These are phyloP conservation scores for Cynopterus brachyotis DNA, from an alignment of 2,113 vertebrate genomes.

Conservation along the genomic window DNA sequence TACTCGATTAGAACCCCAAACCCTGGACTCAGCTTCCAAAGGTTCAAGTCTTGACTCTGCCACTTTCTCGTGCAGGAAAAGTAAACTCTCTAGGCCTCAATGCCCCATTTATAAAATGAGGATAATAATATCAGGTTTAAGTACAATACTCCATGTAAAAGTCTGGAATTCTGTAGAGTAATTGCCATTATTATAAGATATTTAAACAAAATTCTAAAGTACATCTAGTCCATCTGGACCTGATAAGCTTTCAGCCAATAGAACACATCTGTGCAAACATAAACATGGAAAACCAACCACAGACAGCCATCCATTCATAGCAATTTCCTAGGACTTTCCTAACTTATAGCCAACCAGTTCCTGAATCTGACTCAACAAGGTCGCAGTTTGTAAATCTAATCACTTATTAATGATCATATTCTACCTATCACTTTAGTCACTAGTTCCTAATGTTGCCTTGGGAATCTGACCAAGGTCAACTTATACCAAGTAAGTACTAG, in stretches of 20 bases:
- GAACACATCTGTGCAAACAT: not conserved
- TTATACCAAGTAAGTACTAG: not conserved
- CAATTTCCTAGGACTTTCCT: not conserved
- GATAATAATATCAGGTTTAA: not conserved
- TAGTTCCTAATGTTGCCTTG: not conserved
- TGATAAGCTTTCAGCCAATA: not conserved
- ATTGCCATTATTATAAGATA: not conserved
- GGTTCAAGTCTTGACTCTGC: not conserved
- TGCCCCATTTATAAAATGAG: not conserved
- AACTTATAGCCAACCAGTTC: not conserved
- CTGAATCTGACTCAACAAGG: not conserved
- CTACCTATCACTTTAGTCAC: not conserved
- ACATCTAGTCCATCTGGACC: not conserved
- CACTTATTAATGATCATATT: not conserved
- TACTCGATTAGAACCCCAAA: not conserved
- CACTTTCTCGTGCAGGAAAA: not conserved
- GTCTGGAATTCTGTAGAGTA: not conserved
- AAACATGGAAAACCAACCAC: not conserved
- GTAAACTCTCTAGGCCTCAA: not conserved
- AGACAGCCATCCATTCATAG: not conserved
- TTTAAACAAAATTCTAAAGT: not conserved
- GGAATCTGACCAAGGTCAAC: not conserved
- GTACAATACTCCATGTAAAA: not conserved
- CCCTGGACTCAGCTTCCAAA: not conserved
- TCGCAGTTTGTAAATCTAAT: not conserved